Evolutionary conservation across 2,797 vertebrate genomes (phyloP).

Genomic region (Sebastes itinus): DNA sequence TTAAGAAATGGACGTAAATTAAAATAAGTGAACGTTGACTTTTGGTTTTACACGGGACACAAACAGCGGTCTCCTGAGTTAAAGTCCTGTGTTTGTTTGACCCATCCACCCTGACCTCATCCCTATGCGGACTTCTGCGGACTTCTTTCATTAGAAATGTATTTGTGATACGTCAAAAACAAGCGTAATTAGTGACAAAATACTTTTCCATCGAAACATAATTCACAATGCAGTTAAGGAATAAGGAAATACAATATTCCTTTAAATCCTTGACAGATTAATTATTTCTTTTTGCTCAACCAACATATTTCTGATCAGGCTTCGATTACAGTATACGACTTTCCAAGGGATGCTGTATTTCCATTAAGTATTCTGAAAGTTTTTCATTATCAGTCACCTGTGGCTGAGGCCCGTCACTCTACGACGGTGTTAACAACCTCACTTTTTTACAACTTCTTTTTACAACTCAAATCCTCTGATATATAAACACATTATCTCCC

Average conservation of each 20-base stretch:
- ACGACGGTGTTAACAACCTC: background rate
- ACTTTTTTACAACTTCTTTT: constrained; percentile 1
- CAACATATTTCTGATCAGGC: background rate
- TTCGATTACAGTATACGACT: background rate
- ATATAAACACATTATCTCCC: constrained; percentile 19
- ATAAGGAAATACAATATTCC: background rate
- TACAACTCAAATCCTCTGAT: background rate
- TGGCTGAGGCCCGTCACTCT: background rate
- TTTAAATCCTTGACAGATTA: background rate
- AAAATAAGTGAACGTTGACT: too few species aligned
- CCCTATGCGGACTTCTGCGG: too few species aligned
- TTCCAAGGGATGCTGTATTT: background rate
- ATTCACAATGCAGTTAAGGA: too few species aligned
- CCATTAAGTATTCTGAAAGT: background rate
- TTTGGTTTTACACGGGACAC: too few species aligned
- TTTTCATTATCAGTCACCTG: background rate
- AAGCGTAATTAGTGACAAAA: too few species aligned
- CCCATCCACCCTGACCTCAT: too few species aligned
- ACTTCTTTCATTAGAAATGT: too few species aligned
- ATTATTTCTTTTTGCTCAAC: background rate
- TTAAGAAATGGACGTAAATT: too few species aligned
- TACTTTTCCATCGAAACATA: too few species aligned
- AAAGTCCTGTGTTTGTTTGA: too few species aligned
- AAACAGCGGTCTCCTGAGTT: too few species aligned
- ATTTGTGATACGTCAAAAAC: too few species aligned